Base-by-base conservation (phyloP, 2,888 invertebrate species). In the Pseudococcus longispinus region DNA sequence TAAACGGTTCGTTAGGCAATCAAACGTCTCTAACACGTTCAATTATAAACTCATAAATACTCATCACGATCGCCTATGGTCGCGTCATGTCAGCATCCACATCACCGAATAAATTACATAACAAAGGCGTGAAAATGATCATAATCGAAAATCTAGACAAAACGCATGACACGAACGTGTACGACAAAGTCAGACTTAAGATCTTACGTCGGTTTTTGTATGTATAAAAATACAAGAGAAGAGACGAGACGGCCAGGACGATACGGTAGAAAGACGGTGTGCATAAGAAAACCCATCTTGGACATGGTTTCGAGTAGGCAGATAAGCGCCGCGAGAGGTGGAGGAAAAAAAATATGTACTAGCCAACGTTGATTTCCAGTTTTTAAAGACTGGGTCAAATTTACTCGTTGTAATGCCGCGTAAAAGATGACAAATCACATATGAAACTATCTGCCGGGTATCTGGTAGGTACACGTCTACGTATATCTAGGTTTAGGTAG, bases 21-120 rank as follows among this genome's bases (percentile, higher is more conserved):
- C 65, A 32, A 74, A 74, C 74, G 74, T 32, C 26, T 37, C 32
- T 74, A n/a, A 32, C 32, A 74, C 74, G 37, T 74, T 74, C 74
- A 74, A 74, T 74, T 74, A 74, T 74, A 74, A 74, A 37, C 74
- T 74, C 74, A 74, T 74, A 74, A 74, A 74, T 74, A 74, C 74
- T 74, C 74, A 37, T 32, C 37, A 74, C 74, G 32, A 37, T 74
- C 74, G 65, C 23, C 65, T 26, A 51, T 51, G 74, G 74, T 74
- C 74, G 74, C 74, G 32, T 74, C 74, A 15, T 6, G 20, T 32
- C 29, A 74, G 32, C 5, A 51, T 51, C 51, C 15, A 51, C 51
- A 51, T 51, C 4, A n/a, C n/a, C 51, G 74, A 74, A 74, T 37
- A 74, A 74, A 74, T 74, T 74, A 74, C 74, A 74, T 74, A 74